Evolutionary conservation across 2,113 vertebrate species (phyloP).

Genomic region (Pteronura brasiliensis): DNA sequence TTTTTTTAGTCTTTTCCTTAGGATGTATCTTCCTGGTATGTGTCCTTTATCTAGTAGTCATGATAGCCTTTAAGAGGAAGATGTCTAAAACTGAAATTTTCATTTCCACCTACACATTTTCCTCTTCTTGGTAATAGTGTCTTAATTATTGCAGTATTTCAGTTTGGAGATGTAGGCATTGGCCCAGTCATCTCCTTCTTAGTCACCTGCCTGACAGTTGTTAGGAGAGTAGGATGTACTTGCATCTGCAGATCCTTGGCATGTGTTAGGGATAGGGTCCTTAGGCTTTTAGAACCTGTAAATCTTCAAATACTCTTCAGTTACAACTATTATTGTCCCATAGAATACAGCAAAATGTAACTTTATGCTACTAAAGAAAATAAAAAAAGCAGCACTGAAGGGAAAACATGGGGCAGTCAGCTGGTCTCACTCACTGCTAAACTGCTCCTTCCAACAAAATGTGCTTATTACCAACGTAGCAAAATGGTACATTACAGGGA

Average conservation of each 20-base stretch:
- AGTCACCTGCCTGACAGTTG: background rate
- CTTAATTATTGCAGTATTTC: background rate
- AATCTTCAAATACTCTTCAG: background rate
- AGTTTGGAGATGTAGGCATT: background rate
- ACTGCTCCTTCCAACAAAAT: background rate
- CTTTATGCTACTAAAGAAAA: background rate
- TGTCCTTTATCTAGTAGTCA: background rate
- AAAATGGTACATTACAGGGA: background rate
- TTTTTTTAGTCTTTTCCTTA: background rate
- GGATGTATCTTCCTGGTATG: background rate
- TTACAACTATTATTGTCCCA: background rate
- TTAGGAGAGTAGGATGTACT: background rate
- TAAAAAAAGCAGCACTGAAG: background rate
- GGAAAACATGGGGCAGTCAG: background rate
- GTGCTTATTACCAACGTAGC: background rate
- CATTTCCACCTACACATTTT: background rate
- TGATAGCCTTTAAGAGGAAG: background rate
- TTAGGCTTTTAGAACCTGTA: background rate
- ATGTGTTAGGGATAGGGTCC: background rate
- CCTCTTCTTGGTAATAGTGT: background rate
- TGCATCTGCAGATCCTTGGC: background rate
- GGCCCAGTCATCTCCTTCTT: background rate
- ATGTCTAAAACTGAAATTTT: background rate
- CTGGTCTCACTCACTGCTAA: background rate
- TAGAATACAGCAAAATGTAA: constrained; percentile 29